Conservation (phyloP, 2,888 invertebrate genomes). For the Cataglyphis livida region DNA sequence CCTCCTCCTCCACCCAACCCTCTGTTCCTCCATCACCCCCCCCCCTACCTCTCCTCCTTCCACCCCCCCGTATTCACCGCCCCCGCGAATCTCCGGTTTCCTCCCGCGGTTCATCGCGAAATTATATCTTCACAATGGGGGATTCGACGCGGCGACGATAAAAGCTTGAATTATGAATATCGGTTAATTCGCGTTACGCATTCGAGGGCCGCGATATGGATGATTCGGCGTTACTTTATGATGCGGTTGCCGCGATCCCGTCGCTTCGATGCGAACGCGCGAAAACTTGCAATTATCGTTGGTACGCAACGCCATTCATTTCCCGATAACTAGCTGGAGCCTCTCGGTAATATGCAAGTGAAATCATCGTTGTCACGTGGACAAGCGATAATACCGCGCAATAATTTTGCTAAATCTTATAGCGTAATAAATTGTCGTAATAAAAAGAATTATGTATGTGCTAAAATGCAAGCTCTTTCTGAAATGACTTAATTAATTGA, state of each 20-base stretch:
- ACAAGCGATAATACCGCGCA: constrained; percentile 9
- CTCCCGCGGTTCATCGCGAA: constrained; percentile 47
- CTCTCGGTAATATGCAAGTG: neutral
- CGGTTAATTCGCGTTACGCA: constrained; percentile 69
- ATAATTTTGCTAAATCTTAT: neutral
- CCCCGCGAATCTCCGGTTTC: constrained; percentile 11
- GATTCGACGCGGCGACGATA: constrained; percentile 70
- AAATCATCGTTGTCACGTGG: neutral
- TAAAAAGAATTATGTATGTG: neutral
- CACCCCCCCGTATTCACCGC: neutral
- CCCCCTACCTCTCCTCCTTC: neutral
- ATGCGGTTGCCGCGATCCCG: constrained; percentile 39
- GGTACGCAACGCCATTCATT: constrained; percentile 25
- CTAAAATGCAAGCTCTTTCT: neutral
- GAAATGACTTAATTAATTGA: neutral
- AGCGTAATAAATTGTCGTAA: neutral
- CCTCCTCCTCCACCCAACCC: neutral
- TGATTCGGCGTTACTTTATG: constrained; percentile 40
- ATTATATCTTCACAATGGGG: constrained; percentile 75
- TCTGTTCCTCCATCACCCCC: neutral
- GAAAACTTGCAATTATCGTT: constrained; percentile 51
- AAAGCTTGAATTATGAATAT: constrained; percentile 81
- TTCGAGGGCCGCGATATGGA: constrained; percentile 66
- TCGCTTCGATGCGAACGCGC: constrained; percentile 27
- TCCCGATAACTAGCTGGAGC: constrained; percentile 19